phyloP scores from a whole-genome alignment of 2,113 vertebrate species.

The Poeciliopsis prolifica region DNA sequence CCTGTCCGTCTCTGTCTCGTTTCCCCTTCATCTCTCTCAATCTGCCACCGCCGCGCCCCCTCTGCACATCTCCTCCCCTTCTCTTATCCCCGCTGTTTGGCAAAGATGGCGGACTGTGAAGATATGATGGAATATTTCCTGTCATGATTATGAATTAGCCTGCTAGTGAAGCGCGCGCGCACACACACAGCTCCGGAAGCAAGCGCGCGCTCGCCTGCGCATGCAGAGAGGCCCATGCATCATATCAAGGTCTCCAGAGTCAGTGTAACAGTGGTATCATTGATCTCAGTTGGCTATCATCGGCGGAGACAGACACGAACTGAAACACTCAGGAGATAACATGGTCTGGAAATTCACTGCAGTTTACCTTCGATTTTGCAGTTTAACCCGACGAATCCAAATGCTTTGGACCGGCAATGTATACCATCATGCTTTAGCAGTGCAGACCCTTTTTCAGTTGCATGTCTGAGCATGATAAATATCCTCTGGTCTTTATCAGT shows the following conservation, averaged over 20 bases:
- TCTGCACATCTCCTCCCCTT: slow-evolving; percentile 3
- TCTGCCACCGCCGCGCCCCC: slow-evolving; percentile 17
- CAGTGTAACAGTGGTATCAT: slow-evolving; percentile 57
- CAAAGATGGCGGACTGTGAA: slow-evolving; percentile 67
- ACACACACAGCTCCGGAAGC: slow-evolving; percentile 6
- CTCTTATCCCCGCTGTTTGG: slow-evolving; percentile 55
- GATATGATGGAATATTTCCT: slow-evolving; percentile 75
- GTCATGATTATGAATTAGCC: slow-evolving; percentile 78
- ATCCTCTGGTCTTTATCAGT: no score
- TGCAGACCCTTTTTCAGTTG: background rate
- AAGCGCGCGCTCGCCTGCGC: background rate
- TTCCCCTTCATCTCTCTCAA: slow-evolving; percentile 48
- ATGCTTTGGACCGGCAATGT: background rate
- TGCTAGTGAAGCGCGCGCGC: slow-evolving; percentile 8
- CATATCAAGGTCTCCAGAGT: slow-evolving; percentile 66
- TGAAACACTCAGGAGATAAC: slow-evolving; percentile 1
- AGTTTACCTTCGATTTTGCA: background rate
- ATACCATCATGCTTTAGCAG: background rate
- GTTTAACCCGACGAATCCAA: background rate
- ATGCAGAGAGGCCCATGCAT: slow-evolving; percentile 52
- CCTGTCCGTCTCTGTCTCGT: slow-evolving; percentile 46
- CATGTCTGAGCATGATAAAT: background rate
- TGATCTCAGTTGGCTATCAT: slow-evolving; percentile 62
- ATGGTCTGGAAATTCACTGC: background rate
- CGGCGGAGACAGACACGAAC: slow-evolving; percentile 17